Conservation (phyloP, 2,797 vertebrate genomes). For the Leptatherina wallacei region DNA sequence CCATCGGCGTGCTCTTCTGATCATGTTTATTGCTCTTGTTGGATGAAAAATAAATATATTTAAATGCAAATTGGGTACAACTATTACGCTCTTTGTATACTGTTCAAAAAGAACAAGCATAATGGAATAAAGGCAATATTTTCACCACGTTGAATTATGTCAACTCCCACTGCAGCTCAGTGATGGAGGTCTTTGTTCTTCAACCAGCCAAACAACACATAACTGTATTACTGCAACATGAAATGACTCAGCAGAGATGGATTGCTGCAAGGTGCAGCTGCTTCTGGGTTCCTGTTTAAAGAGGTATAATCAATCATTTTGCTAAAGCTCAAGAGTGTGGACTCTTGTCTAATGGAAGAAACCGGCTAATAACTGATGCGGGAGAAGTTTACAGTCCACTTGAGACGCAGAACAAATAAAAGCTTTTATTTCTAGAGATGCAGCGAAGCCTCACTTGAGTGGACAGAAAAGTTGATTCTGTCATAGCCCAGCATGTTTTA, state of each 20-base stretch:
- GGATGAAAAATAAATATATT: constrained; percentile 66
- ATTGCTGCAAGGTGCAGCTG: constrained; percentile 33
- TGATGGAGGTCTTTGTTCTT: constrained; percentile 50
- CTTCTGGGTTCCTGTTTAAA: constrained; percentile 17
- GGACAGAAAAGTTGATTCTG: constrained; percentile 8
- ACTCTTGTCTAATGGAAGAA: constrained; percentile 35
- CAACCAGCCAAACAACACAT: constrained; percentile 34
- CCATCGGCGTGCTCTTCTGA: constrained; percentile 14
- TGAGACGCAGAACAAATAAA: constrained; percentile 43
- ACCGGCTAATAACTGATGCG: constrained; percentile 13
- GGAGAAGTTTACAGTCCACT: constrained; percentile 46
- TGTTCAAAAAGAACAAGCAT: constrained; percentile 12
- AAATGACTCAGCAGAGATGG: constrained; percentile 46
- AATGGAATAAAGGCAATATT: constrained; percentile 57
- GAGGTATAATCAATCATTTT: constrained; percentile 47
- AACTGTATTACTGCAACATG: constrained; percentile 37
- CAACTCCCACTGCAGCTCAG: constrained; percentile 17
- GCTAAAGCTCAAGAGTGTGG: constrained; percentile 18
- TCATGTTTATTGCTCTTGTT: constrained; percentile 32
- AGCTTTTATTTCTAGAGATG: constrained; percentile 20
- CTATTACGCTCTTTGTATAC: constrained; percentile 26
- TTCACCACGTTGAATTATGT: constrained; percentile 22
- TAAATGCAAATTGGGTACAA: constrained; percentile 69
- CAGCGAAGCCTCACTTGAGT: neutral
- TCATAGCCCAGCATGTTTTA: constrained; percentile 7